Evolutionary conservation across 2,797 vertebrate genomes (phyloP), one percentile per base, ranked within the genome.

Genomic region (Argya squamiceps): DNA sequence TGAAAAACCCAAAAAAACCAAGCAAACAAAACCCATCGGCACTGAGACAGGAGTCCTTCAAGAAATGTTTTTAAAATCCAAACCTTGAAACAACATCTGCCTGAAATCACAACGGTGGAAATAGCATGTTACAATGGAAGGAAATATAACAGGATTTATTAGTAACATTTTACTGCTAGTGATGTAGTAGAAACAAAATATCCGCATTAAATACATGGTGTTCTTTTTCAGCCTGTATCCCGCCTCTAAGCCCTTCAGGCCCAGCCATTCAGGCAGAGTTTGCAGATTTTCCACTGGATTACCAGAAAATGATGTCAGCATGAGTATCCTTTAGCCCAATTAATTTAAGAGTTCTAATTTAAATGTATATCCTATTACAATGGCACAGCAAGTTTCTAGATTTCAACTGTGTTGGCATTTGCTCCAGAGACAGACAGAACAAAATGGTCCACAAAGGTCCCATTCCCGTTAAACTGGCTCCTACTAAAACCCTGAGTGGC

Each of bases 351-450:
- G 27, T 19, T 89, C 89, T 94, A 84, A 95, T 97, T 97, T 92
- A 97, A 95, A 97, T 94, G 67, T 60, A 93, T 89, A 96, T 94
- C 88, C 87, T 80, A 58, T 93, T 96, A 96, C 93, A 97, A 75
- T 81, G 76, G 52, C 96, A 88, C 37, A 93, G 60, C 88, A 88
- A 84, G 85, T 97, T 97, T 96, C 94, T 93, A 93, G 93, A 96
- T 96, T 81, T 93, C 53, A 15, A 75, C 64, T 22, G 47, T 59
- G 47, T 52, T 97, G 90, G 55, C 77, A 93, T 96, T 97, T 97
- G 58, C 30, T 94, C 67, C 76, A 87, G 86, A 93, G 92, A 93
- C 89, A 94, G 89, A 92, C 9, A 58, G 85, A 97, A 95, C 71
- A 97, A 95, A 97, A 96, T 46, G 29, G 60, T 79, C 64, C 92